phyloP scores from a whole-genome alignment of 2,797 vertebrate genomes.

The Kryptopterus vitreolus region DNA sequence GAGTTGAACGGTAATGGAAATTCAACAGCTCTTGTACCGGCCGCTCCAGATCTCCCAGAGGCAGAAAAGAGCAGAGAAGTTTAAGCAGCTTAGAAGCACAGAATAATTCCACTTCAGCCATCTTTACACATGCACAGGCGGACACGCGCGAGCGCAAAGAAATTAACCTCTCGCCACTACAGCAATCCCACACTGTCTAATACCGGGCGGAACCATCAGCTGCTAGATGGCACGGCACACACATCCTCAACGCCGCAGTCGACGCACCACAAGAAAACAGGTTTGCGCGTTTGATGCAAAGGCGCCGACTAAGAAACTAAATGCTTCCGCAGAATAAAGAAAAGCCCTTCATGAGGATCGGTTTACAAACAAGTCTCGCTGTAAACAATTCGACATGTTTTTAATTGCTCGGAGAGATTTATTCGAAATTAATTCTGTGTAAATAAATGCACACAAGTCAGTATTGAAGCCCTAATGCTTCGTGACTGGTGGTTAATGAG shows the following conservation, averaged over 20 bases:
- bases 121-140: conserved; percentile 26
- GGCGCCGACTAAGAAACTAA: conserved; percentile 17
- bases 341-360: conserved; percentile 36
- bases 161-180: conserved; percentile 45
- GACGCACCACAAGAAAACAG: conserved; percentile 39
- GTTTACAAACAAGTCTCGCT: conserved; percentile 4
- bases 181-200: conserved; percentile 31
- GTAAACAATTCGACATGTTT: conserved; percentile 22
- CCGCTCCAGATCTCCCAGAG: conserved; percentile 26
- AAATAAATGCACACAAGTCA: conserved; percentile 12
- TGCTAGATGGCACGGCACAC: conserved; percentile 21
- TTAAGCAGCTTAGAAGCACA: conserved; percentile 54
- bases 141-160: conserved; percentile 21
- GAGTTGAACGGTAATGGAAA: conserved; percentile 52
- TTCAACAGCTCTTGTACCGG: conserved; percentile 34
- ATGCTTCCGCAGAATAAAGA: conserved; percentile 15
- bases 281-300: conserved; percentile 16
- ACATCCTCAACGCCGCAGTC: conserved; percentile 27
- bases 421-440: neutral
- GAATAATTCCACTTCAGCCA: conserved; percentile 46
- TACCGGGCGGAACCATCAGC: conserved; percentile 35
- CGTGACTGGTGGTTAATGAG: conserved; percentile 32
- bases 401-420: conserved; percentile 15
- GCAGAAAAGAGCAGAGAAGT: conserved; percentile 34
- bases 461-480: conserved; percentile 18